These are phyloP conservation scores for Dissostichus mawsoni DNA, from an alignment of 2,113 vertebrate species.

Conservation along the genomic window DNA sequence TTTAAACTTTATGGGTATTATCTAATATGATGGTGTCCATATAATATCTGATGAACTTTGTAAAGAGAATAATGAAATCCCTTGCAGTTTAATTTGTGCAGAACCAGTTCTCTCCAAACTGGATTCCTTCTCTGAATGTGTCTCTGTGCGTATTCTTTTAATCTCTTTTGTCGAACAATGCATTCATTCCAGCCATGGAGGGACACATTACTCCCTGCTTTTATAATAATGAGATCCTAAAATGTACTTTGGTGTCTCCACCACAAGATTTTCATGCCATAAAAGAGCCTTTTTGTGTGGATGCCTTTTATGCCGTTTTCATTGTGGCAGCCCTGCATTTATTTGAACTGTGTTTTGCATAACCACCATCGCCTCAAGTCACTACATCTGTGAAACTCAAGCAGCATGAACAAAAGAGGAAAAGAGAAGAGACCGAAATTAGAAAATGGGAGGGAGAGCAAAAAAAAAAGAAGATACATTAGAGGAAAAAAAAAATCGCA, in stretches of 20 bases:
- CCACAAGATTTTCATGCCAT: constrained; percentile 38
- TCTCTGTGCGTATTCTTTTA: constrained; percentile 4
- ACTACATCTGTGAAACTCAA: constrained; percentile 80
- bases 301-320: constrained; percentile 67
- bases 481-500: constrained; percentile 11
- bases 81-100: constrained; percentile 31
- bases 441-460: constrained; percentile 19
- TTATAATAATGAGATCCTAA: constrained; percentile 57
- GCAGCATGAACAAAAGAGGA: constrained; percentile 70
- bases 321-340: constrained; percentile 69
- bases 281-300: constrained; percentile 43
- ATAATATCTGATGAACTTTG: constrained; percentile 2
- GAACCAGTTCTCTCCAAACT: not conserved
- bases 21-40: not conserved
- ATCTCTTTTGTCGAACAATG: constrained; percentile 23
- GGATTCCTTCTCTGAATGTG: not conserved
- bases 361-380: constrained; percentile 77
- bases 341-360: constrained; percentile 79
- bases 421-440: constrained; percentile 40
- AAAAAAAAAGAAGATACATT: constrained; percentile 16
- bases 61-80: not conserved
- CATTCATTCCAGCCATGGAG: constrained; percentile 22
- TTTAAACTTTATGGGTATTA: not conserved
- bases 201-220: constrained; percentile 32
- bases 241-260: constrained; percentile 41